Evolutionary conservation across 2,113 vertebrate genomes (phyloP).

Genomic region (Harpagus bidentatus): DNA sequence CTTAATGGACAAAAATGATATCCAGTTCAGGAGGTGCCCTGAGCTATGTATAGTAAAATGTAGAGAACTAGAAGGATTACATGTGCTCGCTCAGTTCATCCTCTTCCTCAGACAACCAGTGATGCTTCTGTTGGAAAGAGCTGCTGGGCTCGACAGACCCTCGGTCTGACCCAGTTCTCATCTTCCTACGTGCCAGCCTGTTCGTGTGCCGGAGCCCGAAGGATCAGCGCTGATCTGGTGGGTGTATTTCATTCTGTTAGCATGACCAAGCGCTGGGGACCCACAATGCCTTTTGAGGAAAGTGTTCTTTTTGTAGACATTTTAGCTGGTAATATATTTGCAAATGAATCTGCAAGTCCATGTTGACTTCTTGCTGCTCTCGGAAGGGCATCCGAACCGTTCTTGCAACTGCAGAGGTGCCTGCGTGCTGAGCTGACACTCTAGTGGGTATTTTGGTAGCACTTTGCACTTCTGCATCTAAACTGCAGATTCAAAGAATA

Average conservation of each 20-base stretch:
- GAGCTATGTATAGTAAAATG: neutral
- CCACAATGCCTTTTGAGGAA: neutral
- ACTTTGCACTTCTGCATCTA: neutral
- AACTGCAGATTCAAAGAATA: neutral
- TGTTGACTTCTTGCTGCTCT: neutral
- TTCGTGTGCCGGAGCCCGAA: rapidly evolving
- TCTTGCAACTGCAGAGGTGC: neutral
- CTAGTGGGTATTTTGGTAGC: neutral
- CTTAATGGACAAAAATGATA: neutral
- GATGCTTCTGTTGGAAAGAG: neutral
- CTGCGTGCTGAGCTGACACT: neutral
- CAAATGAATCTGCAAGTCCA: neutral
- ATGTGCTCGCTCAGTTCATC: rapidly evolving
- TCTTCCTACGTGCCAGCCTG: neutral
- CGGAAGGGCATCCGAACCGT: neutral
- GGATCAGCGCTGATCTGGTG: neutral
- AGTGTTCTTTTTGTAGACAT: neutral
- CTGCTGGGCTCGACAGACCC: neutral
- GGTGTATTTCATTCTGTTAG: neutral
- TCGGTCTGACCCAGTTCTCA: neutral
- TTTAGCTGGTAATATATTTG: neutral
- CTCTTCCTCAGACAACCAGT: neutral
- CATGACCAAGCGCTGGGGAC: rapidly evolving
- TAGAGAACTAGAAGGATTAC: neutral
- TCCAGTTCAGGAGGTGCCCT: neutral